Base-by-base conservation (phyloP, 2,888 invertebrate genomes). In the Gymnosoma rotundatum region DNA sequence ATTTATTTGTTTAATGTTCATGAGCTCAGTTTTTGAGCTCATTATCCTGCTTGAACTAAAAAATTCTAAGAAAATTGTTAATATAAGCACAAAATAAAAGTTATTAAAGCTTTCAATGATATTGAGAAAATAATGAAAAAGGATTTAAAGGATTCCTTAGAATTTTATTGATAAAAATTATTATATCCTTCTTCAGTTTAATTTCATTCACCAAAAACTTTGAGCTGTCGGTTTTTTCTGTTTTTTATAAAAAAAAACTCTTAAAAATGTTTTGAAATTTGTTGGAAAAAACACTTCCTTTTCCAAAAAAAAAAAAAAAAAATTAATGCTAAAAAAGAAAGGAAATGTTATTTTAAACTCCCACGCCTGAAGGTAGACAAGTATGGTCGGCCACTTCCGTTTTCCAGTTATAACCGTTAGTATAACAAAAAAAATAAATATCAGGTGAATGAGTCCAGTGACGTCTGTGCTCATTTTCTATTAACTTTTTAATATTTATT, bases 41-140 rank as follows among this genome's bases (percentile, higher is more conserved):
- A 82, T 82, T 82, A 82, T 80, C 67, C 72, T 54, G 7, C 25
- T 54, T 25, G 42, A 58, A 58, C 45, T 50, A 54, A 81, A 18
- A 69, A 76, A 84, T 84, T 84, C 84, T 84, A 60, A 84, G 84
- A 84, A 84, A 81, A 78, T 81, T 75, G 48, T 74, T 78, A 84
- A 78, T 84, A 74, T 78, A 78, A 80, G 73, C 63, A 16, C 60
- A 56, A 80, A n/a, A 56, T n/a, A n/a, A 61, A 52, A 25, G 42
- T 32, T 42, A 54, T 67, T n/a, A 78, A 83, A 56, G 32, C 48
- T 75, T 38, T 75, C 50, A 70, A 70, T 64, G 56, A 36, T 16
- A 20, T 32, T 32, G 45, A 58, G 67, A 50, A 64, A 50, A 21
- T 9, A 45, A 50, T 3, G 78, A 81, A 64, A 58, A 20, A 18